A percentile compares a stretch with the other conserved stretches of the same genome.
These are phyloP conservation scores for Cerceris ruficornis DNA, from an alignment of 2,888 invertebrate genomes.

Conservation along the genomic window DNA sequence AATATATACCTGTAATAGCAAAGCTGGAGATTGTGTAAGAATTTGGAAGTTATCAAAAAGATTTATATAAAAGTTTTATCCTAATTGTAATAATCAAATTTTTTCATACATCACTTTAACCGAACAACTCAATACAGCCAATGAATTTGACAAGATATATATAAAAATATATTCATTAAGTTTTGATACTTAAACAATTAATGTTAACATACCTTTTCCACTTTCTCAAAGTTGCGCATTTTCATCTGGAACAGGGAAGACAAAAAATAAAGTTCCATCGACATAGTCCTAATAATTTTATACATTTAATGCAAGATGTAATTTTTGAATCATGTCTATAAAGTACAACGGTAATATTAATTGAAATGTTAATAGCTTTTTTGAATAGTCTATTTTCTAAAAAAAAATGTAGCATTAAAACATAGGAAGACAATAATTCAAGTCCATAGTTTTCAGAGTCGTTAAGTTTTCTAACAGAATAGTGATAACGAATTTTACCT, in stretches of 20 bases:
- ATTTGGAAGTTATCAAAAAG: conserved; percentile 17
- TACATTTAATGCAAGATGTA: neutral
- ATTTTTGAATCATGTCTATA: too few species aligned
- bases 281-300: neutral
- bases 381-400: too few species aligned
- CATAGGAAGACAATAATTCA: too few species aligned
- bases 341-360: too few species aligned
- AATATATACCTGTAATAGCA: conserved; percentile 21
- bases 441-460: too few species aligned
- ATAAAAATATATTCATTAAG: conserved; percentile 60
- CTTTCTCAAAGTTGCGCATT: conserved; percentile 97
- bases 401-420: too few species aligned
- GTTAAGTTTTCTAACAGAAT: too few species aligned
- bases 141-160: conserved; percentile 34
- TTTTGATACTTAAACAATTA: conserved; percentile 68
- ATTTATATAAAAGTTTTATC: conserved; percentile 24
- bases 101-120: conserved; percentile 38
- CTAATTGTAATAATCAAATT: conserved; percentile 7
- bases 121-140: conserved; percentile 59
- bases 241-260: conserved; percentile 91
- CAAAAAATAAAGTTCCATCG: conserved; percentile 1
- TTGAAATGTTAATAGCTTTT: too few species aligned
- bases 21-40: conserved; percentile 34
- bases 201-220: conserved; percentile 94
- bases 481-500: conserved; percentile 84